A percentile compares a stretch with the other conserved stretches of the same genome.
Evolutionary conservation across 2,888 invertebrate species (phyloP).

Genomic region (Hirtodrosophila histrioides): DNA sequence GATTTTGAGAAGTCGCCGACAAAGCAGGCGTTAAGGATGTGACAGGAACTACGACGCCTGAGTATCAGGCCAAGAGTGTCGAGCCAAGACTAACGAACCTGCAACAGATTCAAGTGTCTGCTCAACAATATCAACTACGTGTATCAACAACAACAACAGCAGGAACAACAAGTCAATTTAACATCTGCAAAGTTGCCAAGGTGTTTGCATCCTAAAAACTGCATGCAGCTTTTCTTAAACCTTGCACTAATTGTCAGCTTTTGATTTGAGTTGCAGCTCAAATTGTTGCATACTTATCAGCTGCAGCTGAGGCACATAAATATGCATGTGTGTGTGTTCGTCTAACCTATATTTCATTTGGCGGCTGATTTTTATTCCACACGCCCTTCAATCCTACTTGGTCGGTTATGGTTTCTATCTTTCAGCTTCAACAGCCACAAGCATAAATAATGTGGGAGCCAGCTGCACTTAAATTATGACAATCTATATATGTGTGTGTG

Average conservation of each 20-base stretch:
- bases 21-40: conserved; percentile 38
- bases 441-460: too few relatives aligned
- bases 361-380: too few relatives aligned
- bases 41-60: conserved; percentile 11
- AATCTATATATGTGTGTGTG: too few relatives aligned
- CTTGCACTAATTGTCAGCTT: conserved; percentile 44
- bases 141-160: conserved; percentile 11
- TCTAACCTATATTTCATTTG: too few relatives aligned
- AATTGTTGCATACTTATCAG: conserved; percentile 35
- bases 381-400: too few relatives aligned
- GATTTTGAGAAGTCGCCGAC: conserved; percentile 63
- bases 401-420: too few relatives aligned
- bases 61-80: conserved; percentile 37
- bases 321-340: conserved; percentile 8
- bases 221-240: conserved; percentile 20
- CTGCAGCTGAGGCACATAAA: not conserved
- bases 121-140: conserved; percentile 6
- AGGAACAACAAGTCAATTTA: conserved; percentile 36
- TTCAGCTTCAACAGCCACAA: too few relatives aligned
- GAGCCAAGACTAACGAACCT: conserved; percentile 61
- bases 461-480: too few relatives aligned
- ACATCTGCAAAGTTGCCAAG: conserved; percentile 20
- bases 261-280: conserved; percentile 27
- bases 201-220: conserved; percentile 8
- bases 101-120: conserved; percentile 35